Evolutionary conservation across 2,888 invertebrate genomes (phyloP), one percentile per base, ranked within the genome.

Genomic region (Mellilla xanthometata): DNA sequence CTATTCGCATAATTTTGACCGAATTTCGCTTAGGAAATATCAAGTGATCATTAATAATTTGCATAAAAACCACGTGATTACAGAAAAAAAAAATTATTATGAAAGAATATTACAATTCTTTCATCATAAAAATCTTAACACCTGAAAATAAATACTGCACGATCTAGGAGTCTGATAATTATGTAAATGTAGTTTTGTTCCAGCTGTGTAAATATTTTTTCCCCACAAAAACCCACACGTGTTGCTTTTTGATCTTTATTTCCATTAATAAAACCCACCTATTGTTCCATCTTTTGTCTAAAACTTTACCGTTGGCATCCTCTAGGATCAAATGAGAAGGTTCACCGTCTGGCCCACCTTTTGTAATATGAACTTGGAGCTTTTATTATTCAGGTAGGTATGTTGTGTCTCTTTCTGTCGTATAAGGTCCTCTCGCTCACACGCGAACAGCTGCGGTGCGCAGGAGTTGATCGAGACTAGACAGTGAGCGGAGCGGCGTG

Each of bases 401-500:
- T 56, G 55, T 67, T 71, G 59, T 61, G 57, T 85, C 76, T 70
- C 67, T 63, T 50, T 76, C 70, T 54, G 15, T 52, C 50, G 41
- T 45, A 41, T 56, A 48, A 19, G 33, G 54, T 45, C 46, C 48
- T 82, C 81, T 73, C 76, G 50, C 68, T 79, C 74, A 49, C 70
- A 66, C 83, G 65, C 65, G 61, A 68, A 68, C 69, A 60, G 65
- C 67, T 73, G 66, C 68, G 62, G 63, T 80, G 86, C 82, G 87
- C 84, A 78, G 77, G 86, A 86, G 87, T 82, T 63, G 80, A 71
- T 68, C 67, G 63, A 72, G 70, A 74, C 72, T 74, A 80, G 82
- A 81, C 74, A 89, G 89, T 89, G 75, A 81, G 85, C 86, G 84
- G 71, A 75, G 78, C 79, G 82, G 69, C 80, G 79, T 75, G 70